Conservation (phyloP, 2,797 vertebrate genomes). For the Cossypha caffra region DNA sequence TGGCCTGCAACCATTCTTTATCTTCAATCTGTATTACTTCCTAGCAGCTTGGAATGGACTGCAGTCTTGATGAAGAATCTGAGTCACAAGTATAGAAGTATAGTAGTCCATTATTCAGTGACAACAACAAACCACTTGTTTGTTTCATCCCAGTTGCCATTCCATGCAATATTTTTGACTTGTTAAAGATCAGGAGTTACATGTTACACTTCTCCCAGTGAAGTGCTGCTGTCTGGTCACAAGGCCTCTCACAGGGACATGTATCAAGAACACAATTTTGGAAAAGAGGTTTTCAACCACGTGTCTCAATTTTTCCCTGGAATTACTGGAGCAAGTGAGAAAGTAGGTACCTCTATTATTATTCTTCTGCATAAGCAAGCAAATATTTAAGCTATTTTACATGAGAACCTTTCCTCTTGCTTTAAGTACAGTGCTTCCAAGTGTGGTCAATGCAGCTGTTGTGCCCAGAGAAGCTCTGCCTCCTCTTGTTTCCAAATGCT, state of each 20-base stretch:
- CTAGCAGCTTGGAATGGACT: not conserved
- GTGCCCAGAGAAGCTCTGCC: not conserved
- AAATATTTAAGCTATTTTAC: not conserved
- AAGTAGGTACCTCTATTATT: not conserved
- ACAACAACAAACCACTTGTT: constrained; percentile 30
- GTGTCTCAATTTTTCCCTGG: not conserved
- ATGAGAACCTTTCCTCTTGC: not conserved
- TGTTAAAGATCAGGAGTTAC: not conserved
- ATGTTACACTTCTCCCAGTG: not conserved
- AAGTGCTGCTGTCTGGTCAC: not conserved
- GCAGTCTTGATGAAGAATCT: not conserved
- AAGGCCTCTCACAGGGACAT: not conserved
- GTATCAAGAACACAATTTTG: rapidly evolving
- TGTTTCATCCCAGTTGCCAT: not conserved
- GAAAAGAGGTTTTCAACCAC: not conserved
- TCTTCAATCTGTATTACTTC: not conserved
- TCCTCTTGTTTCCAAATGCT: not conserved
- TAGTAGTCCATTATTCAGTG: not conserved
- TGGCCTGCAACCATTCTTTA: not conserved
- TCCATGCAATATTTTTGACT: not conserved
- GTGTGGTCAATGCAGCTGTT: constrained; percentile 24
- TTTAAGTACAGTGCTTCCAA: not conserved
- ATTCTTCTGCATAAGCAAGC: not conserved
- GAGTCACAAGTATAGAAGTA: not conserved
- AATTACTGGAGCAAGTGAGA: not conserved